Base-by-base conservation (phyloP, 2,113 vertebrate genomes). In the Rhabdornis inornatus region DNA sequence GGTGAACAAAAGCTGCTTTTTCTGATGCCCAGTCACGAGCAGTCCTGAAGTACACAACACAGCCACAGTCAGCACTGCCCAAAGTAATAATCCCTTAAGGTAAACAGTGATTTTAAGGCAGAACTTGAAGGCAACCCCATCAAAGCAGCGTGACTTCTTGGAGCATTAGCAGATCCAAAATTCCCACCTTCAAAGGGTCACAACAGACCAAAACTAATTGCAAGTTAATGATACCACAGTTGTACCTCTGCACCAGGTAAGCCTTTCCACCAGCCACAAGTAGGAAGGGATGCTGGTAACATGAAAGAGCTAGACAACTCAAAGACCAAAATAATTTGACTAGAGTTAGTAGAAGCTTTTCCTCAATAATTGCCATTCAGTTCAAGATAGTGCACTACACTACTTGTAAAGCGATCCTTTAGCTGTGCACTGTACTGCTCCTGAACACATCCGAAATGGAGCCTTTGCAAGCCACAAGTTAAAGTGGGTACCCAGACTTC, bases 291-390 rank as follows among this genome's bases (percentile, higher is more conserved):
- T 28, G 8, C 10, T 49, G 50, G 24, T 52, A 52, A 55, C 14
- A 30, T 0, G 27, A 42, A 52, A 22, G 25, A 74, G 6, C 25
- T 8, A 2, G 2, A 24, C 33, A 20, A 27, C 25, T 39, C 25
- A 11, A 60, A 84, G 18, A 81, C 9, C 7, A 57, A n/a, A 61
- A 44, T 33, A 37, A 40, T 87, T 35, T 66, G 7, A 16, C 37
- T 24, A 11, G 3, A 53, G 16, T 22, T 33, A 9, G 59, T 69
- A 89, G 24, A 44, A 35, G 6, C 7, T 50, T 80, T 59, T 71
- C 35, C 24, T 89, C 22, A 9, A 6, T 25, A 77, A 60, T 5
- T 42, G 15, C 33, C 56, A 28, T 45, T 56, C 27, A 37, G 12
- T n/a, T 80, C 16, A 66, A 78, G 47, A 47, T 11, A 40, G 11